phyloP scores from a whole-genome alignment of 2,797 vertebrate genomes.

The Muraenolepis orangiensis region DNA sequence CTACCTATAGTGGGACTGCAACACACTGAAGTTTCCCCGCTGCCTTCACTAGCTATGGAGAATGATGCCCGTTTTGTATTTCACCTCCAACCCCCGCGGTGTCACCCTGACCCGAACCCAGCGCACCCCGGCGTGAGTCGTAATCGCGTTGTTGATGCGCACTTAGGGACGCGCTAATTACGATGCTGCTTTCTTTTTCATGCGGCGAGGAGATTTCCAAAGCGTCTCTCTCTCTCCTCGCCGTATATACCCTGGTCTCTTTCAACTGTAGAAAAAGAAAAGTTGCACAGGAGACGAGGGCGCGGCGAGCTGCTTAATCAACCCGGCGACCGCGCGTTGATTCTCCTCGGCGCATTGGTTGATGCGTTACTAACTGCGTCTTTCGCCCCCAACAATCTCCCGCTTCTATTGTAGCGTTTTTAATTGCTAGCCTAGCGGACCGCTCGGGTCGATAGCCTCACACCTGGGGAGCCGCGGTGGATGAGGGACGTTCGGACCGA shows the following conservation, averaged over 20 bases:
- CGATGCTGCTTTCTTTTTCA: background rate
- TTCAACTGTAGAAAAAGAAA: background rate
- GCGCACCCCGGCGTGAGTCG: too few relatives aligned
- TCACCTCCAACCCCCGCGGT: background rate
- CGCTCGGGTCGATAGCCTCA: background rate
- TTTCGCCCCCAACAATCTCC: background rate
- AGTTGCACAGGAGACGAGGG: background rate
- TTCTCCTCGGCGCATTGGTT: background rate
- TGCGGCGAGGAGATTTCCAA: background rate
- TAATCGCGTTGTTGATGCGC: background rate
- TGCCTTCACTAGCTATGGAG: background rate
- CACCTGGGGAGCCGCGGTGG: background rate
- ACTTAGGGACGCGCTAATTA: background rate
- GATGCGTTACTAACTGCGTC: background rate
- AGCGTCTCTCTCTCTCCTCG: background rate
- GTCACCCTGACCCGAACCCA: background rate
- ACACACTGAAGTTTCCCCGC: background rate
- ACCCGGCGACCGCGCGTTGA: background rate
- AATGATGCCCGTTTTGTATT: background rate
- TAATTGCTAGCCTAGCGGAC: background rate
- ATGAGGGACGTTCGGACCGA: background rate
- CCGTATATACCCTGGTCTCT: too few relatives aligned
- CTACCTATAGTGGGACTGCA: background rate
- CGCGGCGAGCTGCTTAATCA: background rate
- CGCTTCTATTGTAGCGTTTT: background rate